Percentiles rank a stretch among this genome's conserved stretches.
Conservation (phyloP, 2,113 vertebrate genomes). For the Prinia subflava region DNA sequence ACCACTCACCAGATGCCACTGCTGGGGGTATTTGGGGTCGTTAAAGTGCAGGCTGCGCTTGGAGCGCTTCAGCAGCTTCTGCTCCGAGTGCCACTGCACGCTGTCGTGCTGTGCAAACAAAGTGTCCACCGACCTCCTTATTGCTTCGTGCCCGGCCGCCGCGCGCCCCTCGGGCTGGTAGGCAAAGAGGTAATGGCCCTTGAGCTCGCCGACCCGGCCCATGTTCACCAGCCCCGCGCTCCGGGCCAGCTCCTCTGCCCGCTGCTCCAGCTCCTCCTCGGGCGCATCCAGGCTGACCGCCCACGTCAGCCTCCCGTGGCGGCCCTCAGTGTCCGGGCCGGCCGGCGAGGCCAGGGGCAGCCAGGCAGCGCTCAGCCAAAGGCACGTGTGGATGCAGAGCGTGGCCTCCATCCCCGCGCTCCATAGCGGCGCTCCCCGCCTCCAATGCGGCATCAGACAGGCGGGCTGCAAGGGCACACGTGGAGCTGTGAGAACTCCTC, state of each 20-base stretch:
- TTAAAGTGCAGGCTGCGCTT: constrained; percentile 92
- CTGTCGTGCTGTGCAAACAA: constrained; percentile 78
- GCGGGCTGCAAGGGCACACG: constrained; percentile 5
- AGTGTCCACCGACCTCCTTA: constrained; percentile 56
- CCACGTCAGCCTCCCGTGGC: constrained; percentile 75
- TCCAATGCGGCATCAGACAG: constrained; percentile 74
- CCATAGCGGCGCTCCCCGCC: constrained; percentile 54
- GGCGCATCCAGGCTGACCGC: constrained; percentile 76
- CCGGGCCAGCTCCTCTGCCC: constrained; percentile 79
- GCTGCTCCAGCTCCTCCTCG: constrained; percentile 54
- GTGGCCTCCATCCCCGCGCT: constrained; percentile 58
- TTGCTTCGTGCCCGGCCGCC: neutral
- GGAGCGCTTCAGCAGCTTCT: constrained; percentile 85
- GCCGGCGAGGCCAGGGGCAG: neutral
- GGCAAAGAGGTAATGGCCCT: constrained; percentile 87
- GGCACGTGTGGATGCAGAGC: constrained; percentile 46
- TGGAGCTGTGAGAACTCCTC: accelerated
- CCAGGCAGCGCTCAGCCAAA: constrained; percentile 57
- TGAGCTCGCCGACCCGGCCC: constrained; percentile 91
- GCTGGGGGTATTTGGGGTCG: constrained; percentile 89
- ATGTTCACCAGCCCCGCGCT: constrained; percentile 82
- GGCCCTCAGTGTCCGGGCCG: neutral
- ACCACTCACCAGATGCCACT: constrained; percentile 95
- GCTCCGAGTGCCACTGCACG: constrained; percentile 89
- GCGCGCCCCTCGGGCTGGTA: neutral